Evolutionary conservation across 2,888 invertebrate species (phyloP), one percentile per base, ranked within the genome.

Genomic region (Elmis aenea): DNA sequence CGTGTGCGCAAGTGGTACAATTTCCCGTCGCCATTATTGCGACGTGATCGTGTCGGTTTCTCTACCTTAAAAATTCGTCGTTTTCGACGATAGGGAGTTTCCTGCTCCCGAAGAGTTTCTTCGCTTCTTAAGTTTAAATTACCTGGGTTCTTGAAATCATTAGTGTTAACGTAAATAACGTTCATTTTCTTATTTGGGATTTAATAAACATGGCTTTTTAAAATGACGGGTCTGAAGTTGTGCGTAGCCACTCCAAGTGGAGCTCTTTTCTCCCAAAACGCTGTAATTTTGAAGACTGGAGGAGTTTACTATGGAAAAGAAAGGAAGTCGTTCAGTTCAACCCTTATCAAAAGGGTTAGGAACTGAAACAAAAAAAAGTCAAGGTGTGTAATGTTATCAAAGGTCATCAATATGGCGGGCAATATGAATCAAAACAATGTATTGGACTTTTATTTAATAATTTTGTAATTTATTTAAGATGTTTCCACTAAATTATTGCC

Each of bases 201-300:
- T 68, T 67, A 59, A 74, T 71, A 77, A 82, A 81, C 80, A 84
- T 83, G 83, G 83, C 82, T 79, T 81, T 77, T 76, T 84, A 81
- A 81, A 76, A 85, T 85, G 85, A 82, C 79, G 79, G 73, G 74
- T 70, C 70, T 77, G 76, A 77, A 77, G 71, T 71, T 74, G 74
- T 68, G 69, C 69, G 72, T 73, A 70, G 74, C 75, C 74, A 78
- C 83, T 81, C 82, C 82, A 74, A 71, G 77, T 77, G 83, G 83
- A 75, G 77, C 71, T 68, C 63, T 72, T 72, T 73, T 76, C 76
- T 71, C 69, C 69, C 68, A 67, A 67, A 60, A 61, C 63, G 58
- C 65, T 21, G 10, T 16, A 23, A 38, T 34, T 45, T 40, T 35
- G 38, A 56, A 59, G 53, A 45, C 55, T 61, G 58, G 58, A 62